These are phyloP conservation scores for Andrena chrysosceles DNA, from an alignment of 2,888 invertebrate species.

Conservation along the genomic window DNA sequence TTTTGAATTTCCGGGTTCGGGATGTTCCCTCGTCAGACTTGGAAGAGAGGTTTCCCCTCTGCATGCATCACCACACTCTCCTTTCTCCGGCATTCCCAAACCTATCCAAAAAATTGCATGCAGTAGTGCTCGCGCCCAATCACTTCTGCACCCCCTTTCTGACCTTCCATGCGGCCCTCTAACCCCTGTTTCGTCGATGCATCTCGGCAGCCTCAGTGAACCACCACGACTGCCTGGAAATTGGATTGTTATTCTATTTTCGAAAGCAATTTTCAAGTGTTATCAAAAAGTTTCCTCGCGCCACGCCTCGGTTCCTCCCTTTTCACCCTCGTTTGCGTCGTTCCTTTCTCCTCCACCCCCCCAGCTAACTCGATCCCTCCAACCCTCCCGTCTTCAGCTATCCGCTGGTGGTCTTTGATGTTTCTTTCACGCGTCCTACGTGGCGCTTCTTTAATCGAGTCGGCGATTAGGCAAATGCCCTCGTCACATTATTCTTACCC, in stretches of 20 bases:
- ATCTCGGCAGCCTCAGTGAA: slow-evolving; percentile 73
- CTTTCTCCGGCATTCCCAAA: neutral
- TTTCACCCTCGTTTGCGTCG: neutral
- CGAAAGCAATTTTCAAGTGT: slow-evolving; percentile 84
- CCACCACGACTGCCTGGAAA: slow-evolving; percentile 78
- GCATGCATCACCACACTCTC: no score
- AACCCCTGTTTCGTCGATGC: slow-evolving; percentile 57
- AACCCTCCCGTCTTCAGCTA: neutral
- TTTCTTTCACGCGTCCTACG: slow-evolving; percentile 1
- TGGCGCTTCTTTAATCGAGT: slow-evolving; percentile 13
- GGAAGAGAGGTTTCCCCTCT: neutral
- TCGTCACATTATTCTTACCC: neutral
- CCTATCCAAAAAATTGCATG: slow-evolving; percentile 11
- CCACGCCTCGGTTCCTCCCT: slow-evolving; percentile 54
- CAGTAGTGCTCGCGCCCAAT: slow-evolving; percentile 32
- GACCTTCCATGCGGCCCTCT: neutral
- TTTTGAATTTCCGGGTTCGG: no score
- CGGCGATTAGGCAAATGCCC: slow-evolving; percentile 29
- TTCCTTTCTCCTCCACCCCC: neutral
- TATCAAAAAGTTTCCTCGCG: slow-evolving; percentile 83
- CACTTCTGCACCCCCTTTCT: slow-evolving; percentile 38
- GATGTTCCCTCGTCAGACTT: no score
- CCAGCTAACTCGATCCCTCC: neutral
- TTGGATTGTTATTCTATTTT: slow-evolving; percentile 85
- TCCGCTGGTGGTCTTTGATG: slow-evolving; percentile 8